phyloP scores from a whole-genome alignment of 2,113 vertebrate genomes.

The Hirundichthys speculiger region DNA sequence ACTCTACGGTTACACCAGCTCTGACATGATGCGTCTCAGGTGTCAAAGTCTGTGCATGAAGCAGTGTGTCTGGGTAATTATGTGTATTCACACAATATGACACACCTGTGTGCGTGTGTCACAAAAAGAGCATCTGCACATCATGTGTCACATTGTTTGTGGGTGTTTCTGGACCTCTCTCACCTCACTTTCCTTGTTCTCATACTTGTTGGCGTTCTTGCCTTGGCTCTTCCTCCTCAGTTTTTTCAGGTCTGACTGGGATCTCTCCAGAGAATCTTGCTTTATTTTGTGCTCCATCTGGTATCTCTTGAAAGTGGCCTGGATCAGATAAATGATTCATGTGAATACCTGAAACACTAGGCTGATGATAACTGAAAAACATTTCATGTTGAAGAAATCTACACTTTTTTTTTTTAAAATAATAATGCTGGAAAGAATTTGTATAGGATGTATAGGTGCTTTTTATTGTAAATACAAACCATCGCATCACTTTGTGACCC shows the following conservation, averaged over 20 bases:
- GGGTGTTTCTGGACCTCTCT: constrained; percentile 38
- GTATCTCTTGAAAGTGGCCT: constrained; percentile 97
- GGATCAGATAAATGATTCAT: constrained; percentile 55
- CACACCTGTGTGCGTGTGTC: constrained; percentile 2
- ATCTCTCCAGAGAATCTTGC: constrained; percentile 92
- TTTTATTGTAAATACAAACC: not conserved
- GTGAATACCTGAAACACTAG: not conserved
- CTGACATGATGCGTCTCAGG: constrained; percentile 20
- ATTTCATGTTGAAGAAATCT: too few species aligned
- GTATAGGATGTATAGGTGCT: too few species aligned
- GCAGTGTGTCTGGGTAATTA: constrained; percentile 17
- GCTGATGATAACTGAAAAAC: too few species aligned
- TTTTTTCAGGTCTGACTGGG: constrained; percentile 93
- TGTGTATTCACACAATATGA: not conserved
- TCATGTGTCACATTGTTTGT: not conserved
- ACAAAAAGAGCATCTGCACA: not conserved
- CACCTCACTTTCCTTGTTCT: constrained; percentile 94
- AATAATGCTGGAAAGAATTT: too few species aligned
- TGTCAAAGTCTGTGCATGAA: constrained; percentile 35
- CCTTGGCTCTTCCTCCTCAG: constrained; percentile 96
- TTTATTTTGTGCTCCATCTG: constrained; percentile 93
- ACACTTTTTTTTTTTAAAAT: too few species aligned
- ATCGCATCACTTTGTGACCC: not conserved
- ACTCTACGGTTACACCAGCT: constrained; percentile 38
- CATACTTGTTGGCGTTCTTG: constrained; percentile 91